Conservation (phyloP, 2,888 invertebrate genomes). For the Gryllus longicercus region DNA sequence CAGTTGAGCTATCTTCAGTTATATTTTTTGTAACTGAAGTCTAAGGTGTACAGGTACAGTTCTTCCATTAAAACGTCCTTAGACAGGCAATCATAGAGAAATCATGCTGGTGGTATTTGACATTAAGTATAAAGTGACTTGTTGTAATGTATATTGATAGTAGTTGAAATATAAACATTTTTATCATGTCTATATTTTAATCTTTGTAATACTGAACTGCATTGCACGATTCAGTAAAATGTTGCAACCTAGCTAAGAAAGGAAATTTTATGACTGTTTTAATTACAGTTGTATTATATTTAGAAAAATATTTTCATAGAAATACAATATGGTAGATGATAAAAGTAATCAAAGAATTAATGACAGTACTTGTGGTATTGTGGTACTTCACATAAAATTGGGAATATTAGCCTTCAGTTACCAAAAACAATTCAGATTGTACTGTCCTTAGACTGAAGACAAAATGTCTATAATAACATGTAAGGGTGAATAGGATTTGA, state of each 20-base stretch:
- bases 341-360: neutral
- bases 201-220: slow-evolving; percentile 7
- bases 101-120: slow-evolving; percentile 1
- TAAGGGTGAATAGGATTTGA: neutral
- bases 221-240: neutral
- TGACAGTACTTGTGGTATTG: neutral
- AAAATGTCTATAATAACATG: slow-evolving; percentile 6
- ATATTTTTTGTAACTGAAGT: neutral
- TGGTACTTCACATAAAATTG: slow-evolving; percentile 8
- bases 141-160: neutral
- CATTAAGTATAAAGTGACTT: neutral
- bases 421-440: neutral
- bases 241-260: neutral
- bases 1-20: slow-evolving; percentile 9
- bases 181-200: slow-evolving; percentile 17
- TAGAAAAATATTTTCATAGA: slow-evolving; percentile 17
- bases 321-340: neutral
- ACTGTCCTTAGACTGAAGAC: slow-evolving; percentile 7
- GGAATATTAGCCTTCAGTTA: neutral
- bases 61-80: slow-evolving; percentile 17
- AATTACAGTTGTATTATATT: slow-evolving; percentile 17
- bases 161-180: slow-evolving; percentile 1
- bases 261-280: slow-evolving; percentile 1
- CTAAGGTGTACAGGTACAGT: neutral
- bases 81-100: slow-evolving; percentile 1